Conservation (phyloP, 1,140 invertebrate species). For the Holotrichia oblita region DNA sequence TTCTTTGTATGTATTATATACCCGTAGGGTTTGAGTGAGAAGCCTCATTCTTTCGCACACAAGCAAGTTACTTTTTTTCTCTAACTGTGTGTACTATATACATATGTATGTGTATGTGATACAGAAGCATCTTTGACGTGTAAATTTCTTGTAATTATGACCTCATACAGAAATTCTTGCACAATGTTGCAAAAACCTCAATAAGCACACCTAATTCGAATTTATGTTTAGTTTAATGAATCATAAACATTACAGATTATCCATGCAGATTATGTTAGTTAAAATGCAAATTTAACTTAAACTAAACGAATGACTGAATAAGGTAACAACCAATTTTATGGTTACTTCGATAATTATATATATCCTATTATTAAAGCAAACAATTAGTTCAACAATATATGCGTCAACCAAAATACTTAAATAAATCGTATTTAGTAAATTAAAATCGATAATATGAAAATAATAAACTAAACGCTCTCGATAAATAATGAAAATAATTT, state of each 20-base stretch:
- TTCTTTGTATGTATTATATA: no score
- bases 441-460: not conserved
- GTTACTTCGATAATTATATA: not conserved
- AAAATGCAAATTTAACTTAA: no score
- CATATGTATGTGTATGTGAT: not conserved
- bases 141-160: not conserved
- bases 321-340: not conserved
- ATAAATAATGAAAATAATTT: not conserved
- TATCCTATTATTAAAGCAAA: not conserved
- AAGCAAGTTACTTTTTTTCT: no score
- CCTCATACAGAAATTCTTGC: not conserved
- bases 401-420: not conserved
- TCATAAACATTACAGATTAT: not conserved
- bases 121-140: not conserved
- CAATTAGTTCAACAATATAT: not conserved
- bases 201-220: not conserved
- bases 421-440: not conserved
- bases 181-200: not conserved
- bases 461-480: not conserved
- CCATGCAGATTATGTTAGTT: not conserved
- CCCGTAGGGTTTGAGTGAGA: no score
- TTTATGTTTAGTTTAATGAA: not conserved
- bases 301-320: not conserved
- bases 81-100: no score
- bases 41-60: no score